Evolutionary conservation across 2,888 invertebrate species (phyloP).

Genomic region (Tenthredo scrophulariae): DNA sequence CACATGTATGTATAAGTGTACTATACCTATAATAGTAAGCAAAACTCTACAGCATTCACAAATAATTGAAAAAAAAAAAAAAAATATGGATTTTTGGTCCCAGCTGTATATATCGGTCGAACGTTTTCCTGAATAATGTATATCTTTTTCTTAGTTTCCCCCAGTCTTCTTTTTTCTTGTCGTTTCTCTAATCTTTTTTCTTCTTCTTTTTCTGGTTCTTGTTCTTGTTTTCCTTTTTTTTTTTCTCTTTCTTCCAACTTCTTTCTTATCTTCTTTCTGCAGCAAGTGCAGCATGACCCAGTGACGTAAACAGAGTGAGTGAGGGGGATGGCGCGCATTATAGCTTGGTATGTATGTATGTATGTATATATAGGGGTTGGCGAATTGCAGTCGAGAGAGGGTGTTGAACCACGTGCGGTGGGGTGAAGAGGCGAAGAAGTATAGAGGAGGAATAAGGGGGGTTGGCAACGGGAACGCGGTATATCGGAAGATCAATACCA

Average conservation of each 20-base stretch:
- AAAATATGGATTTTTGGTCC: not conserved
- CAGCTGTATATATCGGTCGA: not conserved
- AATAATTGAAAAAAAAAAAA: not conserved
- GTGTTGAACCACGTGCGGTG: slow-evolving; percentile 30
- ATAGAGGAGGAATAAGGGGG: slow-evolving; percentile 5
- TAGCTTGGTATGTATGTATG: not conserved
- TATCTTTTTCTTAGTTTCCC: not conserved
- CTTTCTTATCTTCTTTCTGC: not conserved
- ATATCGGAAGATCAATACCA: slow-evolving; percentile 53
- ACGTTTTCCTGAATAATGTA: not conserved
- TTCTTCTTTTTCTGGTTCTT: not conserved
- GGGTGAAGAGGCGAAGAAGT: not conserved
- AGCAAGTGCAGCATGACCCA: slow-evolving; percentile 54
- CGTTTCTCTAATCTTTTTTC: not conserved
- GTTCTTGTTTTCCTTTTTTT: not conserved
- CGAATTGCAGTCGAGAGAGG: slow-evolving; percentile 39
- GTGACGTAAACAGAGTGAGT: slow-evolving; percentile 26
- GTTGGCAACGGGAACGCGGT: slow-evolving; percentile 15
- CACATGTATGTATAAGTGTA: no score
- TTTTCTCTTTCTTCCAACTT: not conserved
- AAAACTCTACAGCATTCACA: not conserved
- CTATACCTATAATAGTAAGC: not conserved
- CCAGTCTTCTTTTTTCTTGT: not conserved
- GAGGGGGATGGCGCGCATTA: not conserved
- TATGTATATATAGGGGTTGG: not conserved